phyloP scores from a whole-genome alignment of 35 echinoderm and acorn worm species.

The Patiria miniata region DNA sequence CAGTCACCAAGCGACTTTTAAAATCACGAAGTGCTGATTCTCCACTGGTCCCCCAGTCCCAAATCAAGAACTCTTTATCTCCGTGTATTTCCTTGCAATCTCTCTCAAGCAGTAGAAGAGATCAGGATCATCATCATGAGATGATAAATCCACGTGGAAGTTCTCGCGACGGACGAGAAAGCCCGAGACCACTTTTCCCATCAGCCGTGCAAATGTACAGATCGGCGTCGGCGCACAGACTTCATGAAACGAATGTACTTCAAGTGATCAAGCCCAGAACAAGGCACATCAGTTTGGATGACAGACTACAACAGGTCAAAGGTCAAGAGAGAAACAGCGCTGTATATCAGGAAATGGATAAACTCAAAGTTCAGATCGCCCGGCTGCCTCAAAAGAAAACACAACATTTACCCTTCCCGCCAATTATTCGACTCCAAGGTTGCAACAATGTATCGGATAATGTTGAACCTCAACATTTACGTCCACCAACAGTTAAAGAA shows the following conservation, averaged over 20 bases:
- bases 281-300: not conserved
- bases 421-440: not conserved
- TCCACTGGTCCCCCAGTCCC: not conserved
- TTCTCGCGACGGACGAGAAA: not conserved
- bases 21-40: not conserved
- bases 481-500: not conserved
- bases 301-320: not conserved
- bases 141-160: not conserved
- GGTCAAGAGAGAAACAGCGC: not conserved
- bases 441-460: not conserved
- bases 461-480: not conserved
- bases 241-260: not conserved
- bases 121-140: no score
- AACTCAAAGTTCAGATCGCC: not conserved
- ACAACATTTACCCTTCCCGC: not conserved
- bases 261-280: not conserved
- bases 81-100: not conserved
- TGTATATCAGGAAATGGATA: not conserved
- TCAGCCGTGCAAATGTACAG: not conserved
- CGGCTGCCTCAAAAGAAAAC: not conserved
- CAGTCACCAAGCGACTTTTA: not conserved
- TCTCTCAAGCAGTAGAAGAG: no score
- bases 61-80: not conserved
- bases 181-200: not conserved
- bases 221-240: not conserved